These are phyloP conservation scores for Stegostoma tigrinum DNA, from an alignment of 2,113 vertebrate species.

Conservation along the genomic window DNA sequence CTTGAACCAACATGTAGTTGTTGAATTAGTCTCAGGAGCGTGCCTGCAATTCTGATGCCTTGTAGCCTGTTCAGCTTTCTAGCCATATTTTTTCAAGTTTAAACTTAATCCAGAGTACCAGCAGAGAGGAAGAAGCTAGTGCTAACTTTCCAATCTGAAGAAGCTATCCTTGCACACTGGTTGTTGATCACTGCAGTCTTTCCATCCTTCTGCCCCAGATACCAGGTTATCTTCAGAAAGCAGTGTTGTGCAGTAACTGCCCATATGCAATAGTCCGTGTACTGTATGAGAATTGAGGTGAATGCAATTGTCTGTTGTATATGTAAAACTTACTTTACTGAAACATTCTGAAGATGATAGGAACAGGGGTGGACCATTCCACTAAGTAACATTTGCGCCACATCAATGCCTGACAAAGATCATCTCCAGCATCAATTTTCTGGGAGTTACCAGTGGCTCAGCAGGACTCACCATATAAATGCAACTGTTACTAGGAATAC, in stretches of 20 bases:
- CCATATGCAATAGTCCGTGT: background rate
- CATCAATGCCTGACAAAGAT: too few relatives aligned
- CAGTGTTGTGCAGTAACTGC: background rate
- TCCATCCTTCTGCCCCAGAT: background rate
- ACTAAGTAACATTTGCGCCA: too few relatives aligned
- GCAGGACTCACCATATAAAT: too few relatives aligned
- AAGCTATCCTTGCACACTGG: background rate
- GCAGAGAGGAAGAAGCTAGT: background rate
- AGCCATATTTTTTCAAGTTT: background rate
- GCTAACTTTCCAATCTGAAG: background rate
- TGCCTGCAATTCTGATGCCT: background rate
- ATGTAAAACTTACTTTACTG: background rate
- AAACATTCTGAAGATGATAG: background rate
- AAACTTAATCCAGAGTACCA: background rate
- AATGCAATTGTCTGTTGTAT: background rate
- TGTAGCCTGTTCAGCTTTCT: background rate
- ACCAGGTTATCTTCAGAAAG: too few relatives aligned
- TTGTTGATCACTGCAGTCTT: background rate
- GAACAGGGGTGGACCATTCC: too few relatives aligned
- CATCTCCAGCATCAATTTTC: too few relatives aligned
- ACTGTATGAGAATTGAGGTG: background rate
- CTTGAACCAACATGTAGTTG: background rate
- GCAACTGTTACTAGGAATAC: too few relatives aligned
- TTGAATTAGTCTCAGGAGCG: background rate
- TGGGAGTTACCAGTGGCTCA: too few relatives aligned